These are phyloP conservation scores for Lota lota DNA, from an alignment of 2,113 vertebrate species.

Conservation along the genomic window DNA sequence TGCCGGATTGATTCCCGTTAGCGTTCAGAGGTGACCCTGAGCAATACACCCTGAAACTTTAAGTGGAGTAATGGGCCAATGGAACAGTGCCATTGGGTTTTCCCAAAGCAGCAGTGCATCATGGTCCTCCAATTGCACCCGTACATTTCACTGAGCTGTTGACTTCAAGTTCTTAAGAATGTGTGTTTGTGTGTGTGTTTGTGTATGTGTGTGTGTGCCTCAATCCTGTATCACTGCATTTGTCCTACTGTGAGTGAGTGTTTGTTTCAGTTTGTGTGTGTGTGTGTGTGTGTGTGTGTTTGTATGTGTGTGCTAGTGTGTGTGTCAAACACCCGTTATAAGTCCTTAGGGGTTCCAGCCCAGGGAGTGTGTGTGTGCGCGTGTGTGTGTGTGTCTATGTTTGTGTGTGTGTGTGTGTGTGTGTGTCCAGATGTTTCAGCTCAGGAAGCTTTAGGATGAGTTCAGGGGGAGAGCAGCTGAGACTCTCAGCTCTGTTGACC, in stretches of 20 bases:
- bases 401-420: not conserved
- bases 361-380: too few relatives aligned
- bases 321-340: too few relatives aligned
- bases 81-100: slow-evolving; percentile 36
- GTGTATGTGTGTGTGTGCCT: slow-evolving; percentile 2
- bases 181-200: not conserved
- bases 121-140: not conserved
- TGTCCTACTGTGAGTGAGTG: slow-evolving; percentile 5
- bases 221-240: slow-evolving; percentile 8
- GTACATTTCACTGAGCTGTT: slow-evolving; percentile 21
- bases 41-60: not conserved
- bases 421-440: slow-evolving; percentile 57
- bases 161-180: slow-evolving; percentile 45
- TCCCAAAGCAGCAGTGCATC: slow-evolving; percentile 23
- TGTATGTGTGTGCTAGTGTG: too few relatives aligned
- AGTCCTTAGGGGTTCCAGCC: too few relatives aligned
- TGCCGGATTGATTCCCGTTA: too few relatives aligned
- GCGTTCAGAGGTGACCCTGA: too few relatives aligned
- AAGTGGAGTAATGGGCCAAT: slow-evolving; percentile 50
- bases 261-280: not conserved
- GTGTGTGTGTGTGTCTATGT: too few relatives aligned
- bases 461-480: slow-evolving; percentile 58
- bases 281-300: slow-evolving; percentile 10
- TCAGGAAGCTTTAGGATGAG: slow-evolving; percentile 52
- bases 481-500: slow-evolving; percentile 40